Evolutionary conservation across 2,113 vertebrate species (phyloP).

Genomic region (Sturnira hondurensis): DNA sequence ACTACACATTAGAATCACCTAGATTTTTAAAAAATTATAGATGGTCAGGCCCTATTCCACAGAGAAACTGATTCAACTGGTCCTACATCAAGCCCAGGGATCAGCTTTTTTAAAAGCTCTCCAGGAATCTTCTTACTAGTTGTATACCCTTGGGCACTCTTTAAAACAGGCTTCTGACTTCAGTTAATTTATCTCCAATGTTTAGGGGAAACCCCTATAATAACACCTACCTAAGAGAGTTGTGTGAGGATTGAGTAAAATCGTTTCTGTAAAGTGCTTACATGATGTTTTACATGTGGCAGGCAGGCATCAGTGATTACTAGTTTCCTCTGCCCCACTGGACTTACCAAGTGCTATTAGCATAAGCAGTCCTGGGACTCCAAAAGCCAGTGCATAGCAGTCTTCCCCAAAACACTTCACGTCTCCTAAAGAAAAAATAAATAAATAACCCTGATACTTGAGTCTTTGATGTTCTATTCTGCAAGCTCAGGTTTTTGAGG

Average conservation of each 20-base stretch:
- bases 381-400: conserved; percentile 96
- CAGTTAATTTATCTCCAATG: background rate
- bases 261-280: background rate
- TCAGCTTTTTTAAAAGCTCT: background rate
- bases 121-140: background rate
- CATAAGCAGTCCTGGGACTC: conserved; percentile 94
- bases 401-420: conserved; percentile 94
- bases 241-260: background rate
- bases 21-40: conserved; percentile 27
- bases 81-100: background rate
- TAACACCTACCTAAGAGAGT: background rate
- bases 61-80: background rate
- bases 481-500: background rate
- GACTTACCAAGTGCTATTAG: conserved; percentile 91
- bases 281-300: background rate
- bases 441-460: background rate
- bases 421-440: conserved; percentile 84
- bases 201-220: background rate
- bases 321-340: background rate
- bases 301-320: background rate
- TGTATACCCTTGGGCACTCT: background rate
- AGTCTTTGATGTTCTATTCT: background rate
- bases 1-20: background rate
- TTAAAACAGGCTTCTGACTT: background rate
- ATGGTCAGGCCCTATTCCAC: background rate